A percentile compares a stretch with the other conserved stretches of the same genome.
phyloP scores from a whole-genome alignment of 2,888 invertebrate genomes.

The Phrixothrix hirtus region DNA sequence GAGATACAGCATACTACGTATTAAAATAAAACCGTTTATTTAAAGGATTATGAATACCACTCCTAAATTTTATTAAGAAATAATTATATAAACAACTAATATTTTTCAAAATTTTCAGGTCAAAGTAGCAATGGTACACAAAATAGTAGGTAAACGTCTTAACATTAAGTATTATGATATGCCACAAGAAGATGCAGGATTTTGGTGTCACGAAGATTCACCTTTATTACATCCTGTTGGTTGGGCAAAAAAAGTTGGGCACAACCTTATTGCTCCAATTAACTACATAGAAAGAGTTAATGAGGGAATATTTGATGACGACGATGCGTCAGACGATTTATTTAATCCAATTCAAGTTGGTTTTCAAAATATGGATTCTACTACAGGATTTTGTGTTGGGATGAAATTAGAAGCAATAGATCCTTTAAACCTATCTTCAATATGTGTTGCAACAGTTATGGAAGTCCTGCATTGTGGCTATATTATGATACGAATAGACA shows the following conservation, averaged over 20 bases:
- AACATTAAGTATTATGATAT: constrained; percentile 89
- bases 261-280: constrained; percentile 82
- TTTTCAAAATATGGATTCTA: constrained; percentile 40
- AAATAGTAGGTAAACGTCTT: constrained; percentile 89
- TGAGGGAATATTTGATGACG: constrained; percentile 70
- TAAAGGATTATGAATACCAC: too few species aligned
- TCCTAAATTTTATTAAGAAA: too few species aligned
- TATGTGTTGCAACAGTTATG: constrained; percentile 95
- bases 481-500: constrained; percentile 96
- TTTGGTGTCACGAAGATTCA: constrained; percentile 97
- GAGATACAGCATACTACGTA: too few species aligned
- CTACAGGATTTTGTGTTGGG: constrained; percentile 71
- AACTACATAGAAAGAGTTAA: constrained; percentile 76
- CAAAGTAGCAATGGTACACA: constrained; percentile 83
- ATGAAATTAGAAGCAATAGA: constrained; percentile 98
- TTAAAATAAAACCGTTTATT: too few species aligned
- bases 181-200: constrained; percentile 78
- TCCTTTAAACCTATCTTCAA: constrained; percentile 90
- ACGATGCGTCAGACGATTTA: constrained; percentile 80
- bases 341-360: constrained; percentile 65
- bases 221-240: constrained; percentile 94
- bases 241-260: constrained; percentile 89
- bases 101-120: constrained; percentile 57
- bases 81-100: too few species aligned
- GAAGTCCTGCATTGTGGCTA: constrained; percentile 90